Evolutionary conservation across 2,797 vertebrate genomes (phyloP).

Genomic region (Dallia pectoralis): DNA sequence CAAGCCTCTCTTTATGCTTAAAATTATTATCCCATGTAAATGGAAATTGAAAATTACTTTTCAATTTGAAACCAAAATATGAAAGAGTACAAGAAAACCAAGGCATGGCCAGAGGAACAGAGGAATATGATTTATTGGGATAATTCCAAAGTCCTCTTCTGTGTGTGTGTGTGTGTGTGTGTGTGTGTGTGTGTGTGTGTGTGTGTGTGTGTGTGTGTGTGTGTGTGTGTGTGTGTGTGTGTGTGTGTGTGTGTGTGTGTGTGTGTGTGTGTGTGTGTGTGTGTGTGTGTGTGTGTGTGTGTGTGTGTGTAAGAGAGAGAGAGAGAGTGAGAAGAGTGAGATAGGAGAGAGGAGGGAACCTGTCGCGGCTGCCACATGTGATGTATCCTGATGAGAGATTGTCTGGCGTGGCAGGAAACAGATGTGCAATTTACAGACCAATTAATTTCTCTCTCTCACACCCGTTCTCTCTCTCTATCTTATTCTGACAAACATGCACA

Average conservation of each 20-base stretch:
- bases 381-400: conserved; percentile 59
- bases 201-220: background rate
- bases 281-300: background rate
- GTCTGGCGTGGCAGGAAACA: conserved; percentile 70
- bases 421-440: conserved; percentile 76
- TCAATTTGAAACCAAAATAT: conserved; percentile 37
- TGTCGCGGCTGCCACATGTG: conserved; percentile 43
- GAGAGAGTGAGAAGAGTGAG: background rate
- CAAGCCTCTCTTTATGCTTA: background rate
- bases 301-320: too few species aligned
- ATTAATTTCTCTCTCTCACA: conserved; percentile 61
- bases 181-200: background rate
- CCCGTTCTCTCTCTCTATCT: conserved; percentile 8
- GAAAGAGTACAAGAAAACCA: conserved; percentile 26
- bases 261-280: conserved; percentile 1
- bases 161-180: background rate
- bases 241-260: conserved; percentile 18
- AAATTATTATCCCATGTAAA: conserved; percentile 34
- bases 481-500: background rate
- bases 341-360: background rate
- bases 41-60: conserved; percentile 37
- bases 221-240: conserved; percentile 15
- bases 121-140: conserved; percentile 16
- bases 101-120: conserved; percentile 20
- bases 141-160: conserved; percentile 26